phyloP scores from a whole-genome alignment of 2,888 invertebrate genomes.

The Corythucha ciliata region DNA sequence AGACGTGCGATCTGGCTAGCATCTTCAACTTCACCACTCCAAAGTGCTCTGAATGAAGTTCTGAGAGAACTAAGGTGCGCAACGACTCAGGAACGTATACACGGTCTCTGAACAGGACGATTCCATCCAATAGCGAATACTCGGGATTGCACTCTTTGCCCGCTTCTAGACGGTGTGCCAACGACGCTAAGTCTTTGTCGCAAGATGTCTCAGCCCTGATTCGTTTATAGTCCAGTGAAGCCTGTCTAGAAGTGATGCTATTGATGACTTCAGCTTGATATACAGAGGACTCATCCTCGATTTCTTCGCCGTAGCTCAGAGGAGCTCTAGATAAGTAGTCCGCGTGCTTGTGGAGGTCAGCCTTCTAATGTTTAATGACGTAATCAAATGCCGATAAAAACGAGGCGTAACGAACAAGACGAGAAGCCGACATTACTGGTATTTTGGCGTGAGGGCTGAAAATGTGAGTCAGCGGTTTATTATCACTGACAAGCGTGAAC shows the following conservation, averaged over 20 bases:
- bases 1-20: slow-evolving; percentile 34
- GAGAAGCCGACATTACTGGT: no score
- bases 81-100: slow-evolving; percentile 31
- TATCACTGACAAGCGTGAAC: slow-evolving; percentile 12
- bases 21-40: slow-evolving; percentile 37
- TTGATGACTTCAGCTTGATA: neutral
- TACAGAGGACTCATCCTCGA: neutral
- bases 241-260: slow-evolving; percentile 5
- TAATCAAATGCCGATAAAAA: no score
- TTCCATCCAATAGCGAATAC: slow-evolving; percentile 7
- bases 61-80: slow-evolving; percentile 17
- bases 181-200: neutral
- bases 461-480: no score
- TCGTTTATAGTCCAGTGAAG: neutral
- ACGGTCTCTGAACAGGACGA: slow-evolving; percentile 23
- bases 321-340: slow-evolving; percentile 28
- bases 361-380: no score
- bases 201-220: slow-evolving; percentile 1
- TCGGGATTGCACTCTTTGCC: slow-evolving; percentile 1
- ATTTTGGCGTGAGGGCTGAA: no score
- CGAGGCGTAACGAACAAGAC: no score
- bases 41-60: slow-evolving; percentile 36
- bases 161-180: slow-evolving; percentile 3
- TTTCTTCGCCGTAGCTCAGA: no score
- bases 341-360: slow-evolving; percentile 23